Evolutionary conservation across 2,797 vertebrate genomes (phyloP).

Genomic region (Carapus acus): DNA sequence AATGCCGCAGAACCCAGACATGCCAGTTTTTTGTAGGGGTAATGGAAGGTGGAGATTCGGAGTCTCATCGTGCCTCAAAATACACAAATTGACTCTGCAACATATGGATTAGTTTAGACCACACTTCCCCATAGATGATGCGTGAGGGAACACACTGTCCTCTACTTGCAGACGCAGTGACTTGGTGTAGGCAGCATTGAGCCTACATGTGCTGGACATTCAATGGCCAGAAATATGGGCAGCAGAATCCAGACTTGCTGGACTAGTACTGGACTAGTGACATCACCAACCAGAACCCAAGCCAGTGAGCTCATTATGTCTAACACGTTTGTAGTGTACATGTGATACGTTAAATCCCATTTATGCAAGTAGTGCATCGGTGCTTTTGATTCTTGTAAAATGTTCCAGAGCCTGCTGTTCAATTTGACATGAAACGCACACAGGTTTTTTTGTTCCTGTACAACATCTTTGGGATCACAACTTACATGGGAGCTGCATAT

Average conservation of each 20-base stretch:
- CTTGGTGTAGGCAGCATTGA: conserved; percentile 19
- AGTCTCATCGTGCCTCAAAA: too few relatives aligned
- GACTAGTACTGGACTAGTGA: conserved; percentile 57
- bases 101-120: background rate
- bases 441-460: background rate
- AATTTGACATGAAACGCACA: conserved; percentile 5
- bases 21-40: too few relatives aligned
- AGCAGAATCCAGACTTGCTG: conserved; percentile 60
- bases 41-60: too few relatives aligned
- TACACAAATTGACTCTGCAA: conserved; percentile 1
- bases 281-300: conserved; percentile 47
- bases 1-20: too few relatives aligned
- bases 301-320: background rate
- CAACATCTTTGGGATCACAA: conserved; percentile 2
- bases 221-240: conserved; percentile 33
- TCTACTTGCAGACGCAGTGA: too few relatives aligned
- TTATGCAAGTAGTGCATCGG: too few relatives aligned
- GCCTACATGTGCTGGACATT: conserved; percentile 34
- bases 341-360: background rate
- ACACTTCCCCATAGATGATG: conserved; percentile 15
- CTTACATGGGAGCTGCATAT: background rate
- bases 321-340: background rate
- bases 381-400: too few relatives aligned
- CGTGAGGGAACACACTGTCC: conserved; percentile 25
- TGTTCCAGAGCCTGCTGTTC: conserved; percentile 4